Evolutionary conservation across 2,888 invertebrate species (phyloP).

Genomic region (Leptinotarsa haldemani): DNA sequence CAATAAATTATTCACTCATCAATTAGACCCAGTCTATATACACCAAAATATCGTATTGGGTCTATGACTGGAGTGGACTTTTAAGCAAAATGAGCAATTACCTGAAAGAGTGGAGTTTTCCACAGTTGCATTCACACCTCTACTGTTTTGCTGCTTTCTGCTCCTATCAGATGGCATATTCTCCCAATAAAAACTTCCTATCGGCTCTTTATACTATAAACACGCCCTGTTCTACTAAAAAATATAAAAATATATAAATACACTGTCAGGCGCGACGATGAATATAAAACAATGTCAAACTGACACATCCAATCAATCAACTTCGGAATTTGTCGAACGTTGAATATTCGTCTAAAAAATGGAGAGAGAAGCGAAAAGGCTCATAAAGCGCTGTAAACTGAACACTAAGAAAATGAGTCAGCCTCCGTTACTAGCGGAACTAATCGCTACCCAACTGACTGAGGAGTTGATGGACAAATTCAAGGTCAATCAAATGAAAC

Average conservation of each 20-base stretch:
- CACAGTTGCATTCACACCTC: conserved; percentile 11
- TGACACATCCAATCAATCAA: conserved; percentile 17
- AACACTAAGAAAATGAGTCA: conserved; percentile 34
- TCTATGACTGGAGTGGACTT: too few species aligned
- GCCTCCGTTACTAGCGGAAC: conserved; percentile 50
- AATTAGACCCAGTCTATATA: too few species aligned
- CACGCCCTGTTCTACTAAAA: background rate
- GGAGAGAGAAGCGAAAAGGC: conserved; percentile 40
- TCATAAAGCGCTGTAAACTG: conserved; percentile 44
- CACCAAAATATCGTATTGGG: too few species aligned
- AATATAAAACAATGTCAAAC: conserved; percentile 13
- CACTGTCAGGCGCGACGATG: background rate
- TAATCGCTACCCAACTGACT: conserved; percentile 54
- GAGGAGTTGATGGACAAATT: conserved; percentile 57
- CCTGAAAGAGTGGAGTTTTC: background rate
- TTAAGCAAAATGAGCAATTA: background rate
- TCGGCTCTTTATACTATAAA: background rate
- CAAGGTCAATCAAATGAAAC: conserved; percentile 55
- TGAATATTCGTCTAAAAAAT: conserved; percentile 15
- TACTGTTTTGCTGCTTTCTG: conserved; percentile 5
- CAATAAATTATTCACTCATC: too few species aligned
- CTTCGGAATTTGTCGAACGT: conserved; percentile 14
- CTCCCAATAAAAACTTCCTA: background rate
- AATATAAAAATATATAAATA: conserved; percentile 12
- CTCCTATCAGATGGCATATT: conserved; percentile 5